Evolutionary conservation across 2,797 vertebrate genomes (phyloP).

Genomic region (Bovichtus diacanthus): DNA sequence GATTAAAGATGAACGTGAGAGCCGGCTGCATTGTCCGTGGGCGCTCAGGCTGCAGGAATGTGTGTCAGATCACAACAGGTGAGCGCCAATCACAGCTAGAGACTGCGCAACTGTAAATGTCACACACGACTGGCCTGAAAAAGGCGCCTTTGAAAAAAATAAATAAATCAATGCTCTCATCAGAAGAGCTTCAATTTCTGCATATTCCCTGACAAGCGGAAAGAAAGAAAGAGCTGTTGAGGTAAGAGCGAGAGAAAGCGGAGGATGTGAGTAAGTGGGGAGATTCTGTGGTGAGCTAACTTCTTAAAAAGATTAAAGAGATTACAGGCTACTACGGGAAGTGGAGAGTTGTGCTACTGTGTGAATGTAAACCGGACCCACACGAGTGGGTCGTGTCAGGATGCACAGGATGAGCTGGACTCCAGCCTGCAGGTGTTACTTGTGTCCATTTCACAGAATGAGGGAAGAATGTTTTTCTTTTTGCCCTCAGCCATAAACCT

Average conservation of each 20-base stretch:
- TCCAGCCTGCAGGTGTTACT: conserved; percentile 5
- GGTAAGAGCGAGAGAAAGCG: too few relatives aligned
- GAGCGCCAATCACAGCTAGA: conserved; percentile 32
- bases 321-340: conserved; percentile 41
- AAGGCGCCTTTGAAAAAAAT: neutral
- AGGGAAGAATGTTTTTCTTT: conserved; percentile 46
- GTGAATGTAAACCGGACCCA: neutral
- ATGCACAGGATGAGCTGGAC: conserved; percentile 31
- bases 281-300: conserved; percentile 12
- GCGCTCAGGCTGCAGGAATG: conserved; percentile 38
- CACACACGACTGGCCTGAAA: conserved; percentile 16
- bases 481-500: conserved; percentile 70
- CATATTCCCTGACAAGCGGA: neutral
- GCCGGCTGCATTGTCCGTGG: conserved; percentile 28
- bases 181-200: neutral
- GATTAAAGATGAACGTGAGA: conserved; percentile 45
- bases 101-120: conserved; percentile 29
- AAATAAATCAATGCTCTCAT: neutral
- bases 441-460: conserved; percentile 50
- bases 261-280: conserved; percentile 12
- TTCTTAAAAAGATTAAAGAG: conserved; percentile 57
- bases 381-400: conserved; percentile 7
- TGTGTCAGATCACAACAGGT: conserved; percentile 49
- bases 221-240: neutral
- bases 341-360: conserved; percentile 26